Evolutionary conservation across 2,797 vertebrate species (phyloP), one percentile per base, ranked within the genome.

Genomic region (Myotis daubentonii): DNA sequence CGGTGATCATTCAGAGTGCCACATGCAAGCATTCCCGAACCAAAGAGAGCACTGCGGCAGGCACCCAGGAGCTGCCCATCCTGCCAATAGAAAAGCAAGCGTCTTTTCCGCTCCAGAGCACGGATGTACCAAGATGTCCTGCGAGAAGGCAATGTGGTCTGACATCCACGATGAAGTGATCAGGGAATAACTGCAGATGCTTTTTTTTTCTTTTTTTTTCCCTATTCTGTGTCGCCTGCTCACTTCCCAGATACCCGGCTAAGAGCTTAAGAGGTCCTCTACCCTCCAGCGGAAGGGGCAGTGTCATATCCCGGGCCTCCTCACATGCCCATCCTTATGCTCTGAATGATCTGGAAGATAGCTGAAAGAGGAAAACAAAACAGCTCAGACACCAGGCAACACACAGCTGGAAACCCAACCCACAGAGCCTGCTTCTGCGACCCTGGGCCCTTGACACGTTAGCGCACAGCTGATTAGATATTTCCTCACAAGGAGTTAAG

Each of bases 241-340:
- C 44, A 90, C 93, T 89, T 96, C 88, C 93, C 81, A 82, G 91
- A 93, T 36, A 47, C 82, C 87, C 12, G 38, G 75, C 89, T 80
- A 72, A 90, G 87, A 66, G 80, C 93, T 78, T 71, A 79, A 71
- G 88, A 70, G 90, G 96, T 95, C 96, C 96, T 95, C 95, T 49
- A 17, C 78, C 94, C 95, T 96, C 95, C 95, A 81, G 96, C 36
- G 53, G 95, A 96, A 82, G 57, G 91, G 65, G 83, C 94, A n/a
- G 84, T 60, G 87, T 95, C 94, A 87, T 33, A 23, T 30, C 13
- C 84, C 47, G 30, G 4, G 79, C 71, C 51, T 70, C 82, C 96
- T 99, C 98, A 98, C 98, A 98, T 98, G 95, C 98, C 98, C 98
- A 98, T 98, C 85, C 98, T 95, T 93, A 98, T 98, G 92, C 98